Conservation (phyloP, 2,797 vertebrate genomes). For the Orestias chungarensis region DNA sequence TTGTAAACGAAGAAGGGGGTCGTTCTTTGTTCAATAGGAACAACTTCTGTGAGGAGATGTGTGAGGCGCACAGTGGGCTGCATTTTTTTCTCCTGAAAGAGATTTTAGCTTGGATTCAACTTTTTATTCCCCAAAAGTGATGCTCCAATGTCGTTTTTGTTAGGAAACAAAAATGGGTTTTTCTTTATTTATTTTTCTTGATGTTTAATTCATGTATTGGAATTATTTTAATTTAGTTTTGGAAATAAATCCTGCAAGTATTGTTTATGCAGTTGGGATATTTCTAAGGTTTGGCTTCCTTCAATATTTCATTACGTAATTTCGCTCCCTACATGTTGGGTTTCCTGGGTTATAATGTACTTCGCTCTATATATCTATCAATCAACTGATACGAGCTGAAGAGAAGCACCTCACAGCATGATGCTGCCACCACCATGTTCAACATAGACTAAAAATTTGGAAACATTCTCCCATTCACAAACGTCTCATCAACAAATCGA, state of each 20-base stretch:
- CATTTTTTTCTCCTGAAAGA: conserved; percentile 8
- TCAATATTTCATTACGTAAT: too few relatives aligned
- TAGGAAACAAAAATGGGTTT: neutral
- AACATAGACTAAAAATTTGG: too few relatives aligned
- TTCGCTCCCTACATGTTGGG: too few relatives aligned
- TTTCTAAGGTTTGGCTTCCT: neutral
- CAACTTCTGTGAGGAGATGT: conserved; percentile 64
- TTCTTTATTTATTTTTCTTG: neutral
- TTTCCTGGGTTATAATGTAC: too few relatives aligned
- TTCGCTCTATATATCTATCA: too few relatives aligned
- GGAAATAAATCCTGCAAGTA: neutral
- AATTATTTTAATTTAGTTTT: neutral
- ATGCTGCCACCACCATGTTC: too few relatives aligned
- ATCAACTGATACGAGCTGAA: too few relatives aligned
- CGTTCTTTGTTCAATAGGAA: conserved; percentile 49
- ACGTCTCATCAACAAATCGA: too few relatives aligned
- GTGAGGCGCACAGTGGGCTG: conserved; percentile 15
- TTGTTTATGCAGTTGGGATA: neutral
- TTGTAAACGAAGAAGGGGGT: conserved; percentile 70
- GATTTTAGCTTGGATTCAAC: conserved; percentile 28
- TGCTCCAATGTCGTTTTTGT: neutral
- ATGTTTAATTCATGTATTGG: too few relatives aligned
- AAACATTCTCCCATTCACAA: too few relatives aligned
- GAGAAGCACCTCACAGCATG: too few relatives aligned
- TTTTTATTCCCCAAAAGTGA: neutral